These are phyloP conservation scores for Dryadula phaetusa DNA, from an alignment of 2,888 invertebrate species.

Conservation along the genomic window DNA sequence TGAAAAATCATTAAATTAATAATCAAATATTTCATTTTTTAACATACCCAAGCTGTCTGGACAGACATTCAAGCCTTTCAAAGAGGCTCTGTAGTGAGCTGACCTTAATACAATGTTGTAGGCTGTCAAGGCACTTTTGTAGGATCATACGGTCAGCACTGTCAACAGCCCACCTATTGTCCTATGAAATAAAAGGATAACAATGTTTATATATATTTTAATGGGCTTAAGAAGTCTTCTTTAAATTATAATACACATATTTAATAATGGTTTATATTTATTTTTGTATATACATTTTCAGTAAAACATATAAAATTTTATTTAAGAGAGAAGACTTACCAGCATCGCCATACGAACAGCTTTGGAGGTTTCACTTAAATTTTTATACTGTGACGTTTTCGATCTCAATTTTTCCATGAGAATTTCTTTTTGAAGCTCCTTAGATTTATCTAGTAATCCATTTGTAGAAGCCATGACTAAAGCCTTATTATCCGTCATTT, in stretches of 20 bases:
- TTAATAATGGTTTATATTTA: not conserved
- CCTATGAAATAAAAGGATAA: slow-evolving; percentile 76
- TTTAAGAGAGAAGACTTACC: slow-evolving; percentile 77
- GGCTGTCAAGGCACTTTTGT: slow-evolving; percentile 95
- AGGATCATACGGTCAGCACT: slow-evolving; percentile 92
- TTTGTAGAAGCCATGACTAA: slow-evolving; percentile 65
- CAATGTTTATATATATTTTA: not conserved
- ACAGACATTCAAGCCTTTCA: slow-evolving; percentile 95
- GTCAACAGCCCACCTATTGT: slow-evolving; percentile 95
- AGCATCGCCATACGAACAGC: slow-evolving; percentile 93
- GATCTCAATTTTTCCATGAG: slow-evolving; percentile 96
- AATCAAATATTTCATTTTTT: slow-evolving; percentile 8
- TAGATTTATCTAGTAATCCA: slow-evolving; percentile 74
- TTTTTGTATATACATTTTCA: not conserved
- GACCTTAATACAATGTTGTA: slow-evolving; percentile 97
- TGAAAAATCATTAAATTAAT: not conserved
- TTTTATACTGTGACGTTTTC: slow-evolving; percentile 91
- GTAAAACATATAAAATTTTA: not conserved
- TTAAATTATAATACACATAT: not conserved
- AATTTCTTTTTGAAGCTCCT: slow-evolving; percentile 89
- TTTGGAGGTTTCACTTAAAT: slow-evolving; percentile 94
- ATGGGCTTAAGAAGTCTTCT: not conserved
- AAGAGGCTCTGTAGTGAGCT: slow-evolving; percentile 95
- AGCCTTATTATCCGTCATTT: slow-evolving; percentile 71
- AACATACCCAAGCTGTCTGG: slow-evolving; percentile 92